A percentile compares a stretch with the other conserved stretches of the same genome.
phyloP scores from a whole-genome alignment of 2,797 vertebrate species.

The Lagocephalus sceleratus region DNA sequence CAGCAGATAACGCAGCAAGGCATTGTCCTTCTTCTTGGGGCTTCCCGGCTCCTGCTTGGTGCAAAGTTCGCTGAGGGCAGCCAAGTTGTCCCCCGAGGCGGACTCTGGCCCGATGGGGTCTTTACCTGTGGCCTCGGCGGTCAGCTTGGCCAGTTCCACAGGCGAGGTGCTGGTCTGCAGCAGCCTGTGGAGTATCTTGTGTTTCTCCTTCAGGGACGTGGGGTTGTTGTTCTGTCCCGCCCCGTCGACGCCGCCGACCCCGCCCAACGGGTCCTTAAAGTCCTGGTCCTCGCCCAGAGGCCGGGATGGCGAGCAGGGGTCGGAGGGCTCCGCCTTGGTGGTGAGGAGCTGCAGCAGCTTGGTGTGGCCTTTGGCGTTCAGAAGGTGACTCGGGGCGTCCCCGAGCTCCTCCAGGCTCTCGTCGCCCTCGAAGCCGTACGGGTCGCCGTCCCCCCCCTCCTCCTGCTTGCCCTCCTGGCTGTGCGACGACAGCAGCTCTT shows the following conservation, averaged over 20 bases:
- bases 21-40: slow-evolving; percentile 98
- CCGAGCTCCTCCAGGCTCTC: slow-evolving; percentile 42
- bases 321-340: slow-evolving; percentile 90
- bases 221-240: slow-evolving; percentile 76
- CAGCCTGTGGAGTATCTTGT: slow-evolving; percentile 97
- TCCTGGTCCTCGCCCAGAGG: slow-evolving; percentile 72
- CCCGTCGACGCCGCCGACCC: slow-evolving; percentile 50
- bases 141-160: slow-evolving; percentile 92
- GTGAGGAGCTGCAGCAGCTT: slow-evolving; percentile 95
- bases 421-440: slow-evolving; percentile 17
- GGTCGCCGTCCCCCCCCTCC: slow-evolving; percentile 35
- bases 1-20: slow-evolving; percentile 92
- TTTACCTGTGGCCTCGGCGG: slow-evolving; percentile 93
- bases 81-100: slow-evolving; percentile 67
- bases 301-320: slow-evolving; percentile 80
- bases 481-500: slow-evolving; percentile 73
- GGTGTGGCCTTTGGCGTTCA: slow-evolving; percentile 89
- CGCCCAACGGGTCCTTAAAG: slow-evolving; percentile 82
- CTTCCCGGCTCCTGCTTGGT: slow-evolving; percentile 90
- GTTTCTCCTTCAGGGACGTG: slow-evolving; percentile 95
- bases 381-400: slow-evolving; percentile 80
- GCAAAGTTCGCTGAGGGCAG: slow-evolving; percentile 74
- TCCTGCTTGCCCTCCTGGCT: slow-evolving; percentile 57
- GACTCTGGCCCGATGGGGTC: slow-evolving; percentile 82
- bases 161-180: slow-evolving; percentile 96